Evolutionary conservation across 2,888 invertebrate genomes (phyloP).

Genomic region (Athalia rosae): DNA sequence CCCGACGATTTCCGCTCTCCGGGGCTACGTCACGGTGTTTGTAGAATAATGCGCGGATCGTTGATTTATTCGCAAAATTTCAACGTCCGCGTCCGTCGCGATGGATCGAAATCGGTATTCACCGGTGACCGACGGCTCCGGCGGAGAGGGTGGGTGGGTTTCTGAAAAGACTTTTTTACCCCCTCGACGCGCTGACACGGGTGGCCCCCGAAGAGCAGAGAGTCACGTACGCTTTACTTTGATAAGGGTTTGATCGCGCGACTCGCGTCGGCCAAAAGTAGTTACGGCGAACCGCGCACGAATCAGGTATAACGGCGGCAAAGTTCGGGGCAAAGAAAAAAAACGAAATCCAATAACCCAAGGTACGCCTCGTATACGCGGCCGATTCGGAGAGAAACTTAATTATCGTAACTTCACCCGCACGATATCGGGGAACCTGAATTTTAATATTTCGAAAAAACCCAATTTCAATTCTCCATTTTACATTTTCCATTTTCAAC

Average conservation of each 20-base stretch:
- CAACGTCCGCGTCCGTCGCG: not conserved
- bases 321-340: not conserved
- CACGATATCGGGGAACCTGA: no score
- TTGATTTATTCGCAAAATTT: constrained; percentile 13
- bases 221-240: constrained; percentile 10
- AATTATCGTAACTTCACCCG: no score
- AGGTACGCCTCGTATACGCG: no score
- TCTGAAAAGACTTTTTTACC: constrained; percentile 11
- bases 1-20: not conserved
- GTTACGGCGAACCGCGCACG: not conserved
- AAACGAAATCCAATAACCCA: not conserved
- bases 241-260: constrained; percentile 14
- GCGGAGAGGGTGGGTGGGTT: not conserved
- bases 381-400: no score
- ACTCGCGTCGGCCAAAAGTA: not conserved
- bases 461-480: no score
- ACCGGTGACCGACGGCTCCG: constrained; percentile 20
- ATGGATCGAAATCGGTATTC: constrained; percentile 11
- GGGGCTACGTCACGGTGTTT: not conserved
- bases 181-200: not conserved
- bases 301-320: not conserved
- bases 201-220: constrained; percentile 4
- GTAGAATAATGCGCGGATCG: not conserved
- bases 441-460: no score
- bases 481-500: no score